phyloP scores from a whole-genome alignment of 1,140 invertebrate species.

The Oreohelix idahoensis region DNA sequence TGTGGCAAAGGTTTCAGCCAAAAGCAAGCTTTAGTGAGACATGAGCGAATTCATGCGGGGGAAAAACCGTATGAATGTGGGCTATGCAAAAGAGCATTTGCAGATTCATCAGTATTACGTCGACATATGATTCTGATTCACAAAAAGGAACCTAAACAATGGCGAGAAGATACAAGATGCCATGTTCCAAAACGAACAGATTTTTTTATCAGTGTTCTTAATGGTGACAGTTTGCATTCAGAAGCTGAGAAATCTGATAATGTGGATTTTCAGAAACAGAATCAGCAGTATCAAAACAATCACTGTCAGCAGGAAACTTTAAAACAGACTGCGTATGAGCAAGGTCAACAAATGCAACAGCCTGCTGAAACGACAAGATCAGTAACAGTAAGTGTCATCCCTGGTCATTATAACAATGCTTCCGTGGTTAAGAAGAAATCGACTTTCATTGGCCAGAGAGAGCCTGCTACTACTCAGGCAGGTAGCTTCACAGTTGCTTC shows the following conservation, averaged over 20 bases:
- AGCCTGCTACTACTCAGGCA: neutral
- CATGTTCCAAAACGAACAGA: constrained; percentile 37
- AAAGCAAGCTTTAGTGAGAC: constrained; percentile 72
- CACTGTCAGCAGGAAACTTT: neutral
- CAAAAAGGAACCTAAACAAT: constrained; percentile 57
- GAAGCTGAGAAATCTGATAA: neutral
- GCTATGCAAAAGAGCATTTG: constrained; percentile 78
- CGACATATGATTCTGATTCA: constrained; percentile 65
- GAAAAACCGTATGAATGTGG: constrained; percentile 87
- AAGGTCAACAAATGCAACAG: neutral
- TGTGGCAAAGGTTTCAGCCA: constrained; percentile 68
- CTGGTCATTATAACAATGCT: neutral
- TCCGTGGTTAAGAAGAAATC: neutral
- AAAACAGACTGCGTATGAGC: too few relatives aligned
- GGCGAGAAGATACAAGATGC: constrained; percentile 57
- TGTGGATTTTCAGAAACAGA: neutral
- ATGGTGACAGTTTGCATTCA: neutral
- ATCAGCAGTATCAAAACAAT: neutral
- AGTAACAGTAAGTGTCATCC: neutral
- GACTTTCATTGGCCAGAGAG: neutral
- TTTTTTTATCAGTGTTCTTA: constrained; percentile 45
- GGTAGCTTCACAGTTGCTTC: neutral
- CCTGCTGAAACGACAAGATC: neutral
- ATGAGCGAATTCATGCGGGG: constrained; percentile 93
- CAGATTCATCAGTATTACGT: constrained; percentile 63